Conservation (phyloP, 2,888 invertebrate species). For the Agriotes lineatus region DNA sequence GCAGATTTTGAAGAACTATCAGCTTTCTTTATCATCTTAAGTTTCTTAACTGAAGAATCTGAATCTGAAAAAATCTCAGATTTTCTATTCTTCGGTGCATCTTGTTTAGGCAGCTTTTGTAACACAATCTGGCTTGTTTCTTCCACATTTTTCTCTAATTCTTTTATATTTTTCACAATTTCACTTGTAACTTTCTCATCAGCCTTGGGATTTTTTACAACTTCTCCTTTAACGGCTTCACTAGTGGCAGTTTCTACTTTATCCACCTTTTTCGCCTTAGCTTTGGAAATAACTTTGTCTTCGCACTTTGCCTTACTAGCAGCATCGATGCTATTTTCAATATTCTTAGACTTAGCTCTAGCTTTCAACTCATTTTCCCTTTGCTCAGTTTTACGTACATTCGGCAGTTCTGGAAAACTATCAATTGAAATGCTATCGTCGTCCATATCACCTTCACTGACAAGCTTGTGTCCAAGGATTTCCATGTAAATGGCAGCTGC, state of each 20-base stretch:
- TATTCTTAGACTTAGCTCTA: slow-evolving; percentile 59
- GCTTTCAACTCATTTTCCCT: slow-evolving; percentile 72
- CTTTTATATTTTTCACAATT: slow-evolving; percentile 17
- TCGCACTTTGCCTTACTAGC: background rate
- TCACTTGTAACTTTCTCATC: slow-evolving; percentile 20
- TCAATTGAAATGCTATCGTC: slow-evolving; percentile 75
- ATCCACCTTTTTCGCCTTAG: background rate
- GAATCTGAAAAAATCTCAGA: slow-evolving; percentile 6
- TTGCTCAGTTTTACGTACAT: slow-evolving; percentile 73
- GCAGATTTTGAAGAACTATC: slow-evolving; percentile 2
- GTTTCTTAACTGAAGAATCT: slow-evolving; percentile 51
- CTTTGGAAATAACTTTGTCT: background rate
- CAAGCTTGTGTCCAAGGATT: slow-evolving; percentile 77
- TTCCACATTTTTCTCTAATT: background rate
- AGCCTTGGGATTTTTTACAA: background rate
- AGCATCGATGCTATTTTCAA: slow-evolving; percentile 45
- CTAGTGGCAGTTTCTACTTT: background rate
- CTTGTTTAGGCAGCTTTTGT: background rate
- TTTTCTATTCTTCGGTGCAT: background rate
- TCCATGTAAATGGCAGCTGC: slow-evolving; percentile 82
- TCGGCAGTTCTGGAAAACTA: slow-evolving; percentile 77
- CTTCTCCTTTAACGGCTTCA: too few species aligned
- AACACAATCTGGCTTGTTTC: too few species aligned
- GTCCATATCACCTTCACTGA: slow-evolving; percentile 72
- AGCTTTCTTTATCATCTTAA: slow-evolving; percentile 5